Percentiles rank a stretch among this genome's conserved stretches.
Evolutionary conservation across 2,797 vertebrate species (phyloP).

Genomic region (Eulemur rubriventer): DNA sequence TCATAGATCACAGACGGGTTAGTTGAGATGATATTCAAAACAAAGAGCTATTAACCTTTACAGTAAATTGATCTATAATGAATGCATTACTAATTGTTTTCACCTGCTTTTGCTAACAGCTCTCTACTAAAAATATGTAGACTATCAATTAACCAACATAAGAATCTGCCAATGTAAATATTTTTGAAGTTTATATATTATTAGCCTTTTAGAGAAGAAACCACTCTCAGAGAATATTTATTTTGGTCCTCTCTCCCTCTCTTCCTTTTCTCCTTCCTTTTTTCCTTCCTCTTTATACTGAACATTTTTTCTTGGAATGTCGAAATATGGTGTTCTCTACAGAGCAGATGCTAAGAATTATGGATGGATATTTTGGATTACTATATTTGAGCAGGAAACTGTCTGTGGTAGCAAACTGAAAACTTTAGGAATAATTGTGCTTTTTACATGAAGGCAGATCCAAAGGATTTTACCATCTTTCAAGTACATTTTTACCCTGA

Average conservation of each 20-base stretch:
- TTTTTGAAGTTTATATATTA: conserved; percentile 51
- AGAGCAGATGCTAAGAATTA: conserved; percentile 59
- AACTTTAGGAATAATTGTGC: conserved; percentile 57
- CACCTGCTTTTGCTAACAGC: conserved; percentile 37
- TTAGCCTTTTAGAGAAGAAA: conserved; percentile 47
- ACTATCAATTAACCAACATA: conserved; percentile 48
- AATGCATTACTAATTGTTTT: conserved; percentile 63
- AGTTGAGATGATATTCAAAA: conserved; percentile 2
- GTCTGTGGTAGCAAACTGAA: conserved; percentile 60
- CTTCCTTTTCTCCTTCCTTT: background rate
- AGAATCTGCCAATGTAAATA: conserved; percentile 62
- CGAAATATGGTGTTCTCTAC: conserved; percentile 30
- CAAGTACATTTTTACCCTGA: background rate
- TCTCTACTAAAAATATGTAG: conserved; percentile 47
- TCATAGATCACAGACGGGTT: background rate
- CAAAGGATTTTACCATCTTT: background rate
- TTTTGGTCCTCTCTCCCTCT: conserved; percentile 3
- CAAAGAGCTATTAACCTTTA: conserved; percentile 63
- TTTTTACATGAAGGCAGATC: conserved; percentile 57
- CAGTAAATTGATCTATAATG: conserved; percentile 44
- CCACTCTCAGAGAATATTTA: conserved; percentile 33
- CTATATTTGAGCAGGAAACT: conserved; percentile 53
- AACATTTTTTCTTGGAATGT: conserved; percentile 25
- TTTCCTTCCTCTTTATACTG: background rate
- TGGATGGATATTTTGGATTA: conserved; percentile 53